Base-by-base conservation (phyloP, 2,888 invertebrate species). In the Gibbula magus region DNA sequence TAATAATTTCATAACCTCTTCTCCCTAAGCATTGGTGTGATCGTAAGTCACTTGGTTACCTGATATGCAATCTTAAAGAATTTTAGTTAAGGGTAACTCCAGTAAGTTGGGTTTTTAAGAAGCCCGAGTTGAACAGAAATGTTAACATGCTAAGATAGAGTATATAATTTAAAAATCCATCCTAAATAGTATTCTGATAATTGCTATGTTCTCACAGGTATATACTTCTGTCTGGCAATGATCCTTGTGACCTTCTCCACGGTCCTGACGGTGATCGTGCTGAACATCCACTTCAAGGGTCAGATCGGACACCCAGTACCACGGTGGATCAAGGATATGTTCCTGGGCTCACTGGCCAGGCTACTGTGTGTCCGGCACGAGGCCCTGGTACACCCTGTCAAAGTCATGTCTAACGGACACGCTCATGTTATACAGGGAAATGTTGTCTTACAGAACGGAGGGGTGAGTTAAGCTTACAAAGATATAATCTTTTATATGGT, bases 241-340 rank as follows among this genome's bases (percentile, higher is more conserved):
- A 82, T 87, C 52, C 81, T 87, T 32, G 80, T 87, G 35, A 84
- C 86, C 10, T 76, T 87, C 39, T 86, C 86, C 10, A 76, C 86
- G 13, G 83, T 81, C 13, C 81, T 86, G 81, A 87, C 84, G 10
- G 86, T 87, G 45, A 51, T 87, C 22, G 80, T 86, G 7, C 82
- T 87, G 81, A 87, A 87, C 80, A 75, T 87, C 20, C 87, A 87
- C 78, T 87, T 87, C 78, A 85, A 85, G 53, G 86, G 87, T 10
- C 83, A 84, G 52, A 83, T 85, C 25, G 87, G 86, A 0, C 35
- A 53, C 25, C 78, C 79, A 13, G 84, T 86, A 18, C 86, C 87
- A 4, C 32, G 80, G 10, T 87, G 85, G 86, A 56, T 85, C 39
- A 75, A 85, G 20, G 82, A 79, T 56, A 54, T 87, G 5, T 83